phyloP scores from a whole-genome alignment of 2,113 vertebrate species.

The Misgurnus anguillicaudatus region DNA sequence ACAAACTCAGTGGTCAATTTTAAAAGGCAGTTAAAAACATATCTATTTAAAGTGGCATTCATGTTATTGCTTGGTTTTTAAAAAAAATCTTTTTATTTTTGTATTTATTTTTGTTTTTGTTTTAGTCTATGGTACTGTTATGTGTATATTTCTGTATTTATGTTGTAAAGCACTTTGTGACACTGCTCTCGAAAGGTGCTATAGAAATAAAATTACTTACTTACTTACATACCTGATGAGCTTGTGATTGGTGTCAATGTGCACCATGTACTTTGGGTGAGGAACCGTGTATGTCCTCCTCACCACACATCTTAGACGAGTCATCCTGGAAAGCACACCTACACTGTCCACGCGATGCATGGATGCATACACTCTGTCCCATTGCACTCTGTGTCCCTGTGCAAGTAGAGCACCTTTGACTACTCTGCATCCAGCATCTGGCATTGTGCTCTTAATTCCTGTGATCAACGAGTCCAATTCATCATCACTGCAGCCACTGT shows the following conservation, averaged over 20 bases:
- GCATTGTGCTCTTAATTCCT: not conserved
- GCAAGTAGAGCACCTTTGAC: not conserved
- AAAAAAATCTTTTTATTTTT: no score
- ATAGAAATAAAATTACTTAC: no score
- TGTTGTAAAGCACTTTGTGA: no score
- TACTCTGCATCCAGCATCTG: not conserved
- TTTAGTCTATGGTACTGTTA: no score
- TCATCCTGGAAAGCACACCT: not conserved
- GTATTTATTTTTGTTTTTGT: no score
- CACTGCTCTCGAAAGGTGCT: no score
- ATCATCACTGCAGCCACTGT: slow-evolving; percentile 8
- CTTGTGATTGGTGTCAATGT: slow-evolving; percentile 30
- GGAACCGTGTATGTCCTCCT: slow-evolving; percentile 11
- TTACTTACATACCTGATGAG: slow-evolving; percentile 11
- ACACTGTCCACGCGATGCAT: slow-evolving; percentile 25
- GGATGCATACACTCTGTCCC: not conserved
- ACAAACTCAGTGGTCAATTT: no score
- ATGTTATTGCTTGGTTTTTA: no score
- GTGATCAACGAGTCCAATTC: slow-evolving; percentile 1
- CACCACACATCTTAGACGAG: slow-evolving; percentile 12
- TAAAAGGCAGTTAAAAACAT: no score
- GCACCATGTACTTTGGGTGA: slow-evolving; percentile 1
- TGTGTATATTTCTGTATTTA: no score
- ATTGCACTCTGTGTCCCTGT: slow-evolving; percentile 15
- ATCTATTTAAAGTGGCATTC: no score